Evolutionary conservation across 2,888 invertebrate species (phyloP).

Genomic region (Stenotaenia linearis): DNA sequence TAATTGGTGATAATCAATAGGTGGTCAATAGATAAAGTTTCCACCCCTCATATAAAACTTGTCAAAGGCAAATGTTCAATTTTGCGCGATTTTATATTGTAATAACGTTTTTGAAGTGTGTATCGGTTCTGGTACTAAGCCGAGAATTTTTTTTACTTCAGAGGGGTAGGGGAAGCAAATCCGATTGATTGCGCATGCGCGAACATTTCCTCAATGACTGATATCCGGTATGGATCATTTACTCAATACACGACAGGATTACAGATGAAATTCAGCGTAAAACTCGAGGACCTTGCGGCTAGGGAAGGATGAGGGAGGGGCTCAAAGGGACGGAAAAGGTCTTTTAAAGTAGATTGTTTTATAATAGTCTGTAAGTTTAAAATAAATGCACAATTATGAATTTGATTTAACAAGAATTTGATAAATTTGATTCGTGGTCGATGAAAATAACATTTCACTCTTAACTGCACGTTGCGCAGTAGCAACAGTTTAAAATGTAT

Average conservation of each 20-base stretch:
- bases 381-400: too few relatives aligned
- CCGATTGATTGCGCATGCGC: constrained; percentile 24
- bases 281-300: constrained; percentile 24
- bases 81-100: not conserved
- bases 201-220: constrained; percentile 21
- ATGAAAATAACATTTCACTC: too few relatives aligned
- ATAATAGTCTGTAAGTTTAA: too few relatives aligned
- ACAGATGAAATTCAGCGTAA: constrained; percentile 26
- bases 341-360: not conserved
- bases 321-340: not conserved
- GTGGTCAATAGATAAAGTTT: not conserved
- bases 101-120: not conserved
- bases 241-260: constrained; percentile 24
- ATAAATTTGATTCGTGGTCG: too few relatives aligned
- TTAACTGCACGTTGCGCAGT: too few relatives aligned
- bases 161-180: not conserved
- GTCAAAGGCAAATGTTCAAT: not conserved
- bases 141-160: not conserved
- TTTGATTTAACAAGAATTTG: too few relatives aligned
- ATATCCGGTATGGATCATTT: constrained; percentile 26
- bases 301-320: not conserved
- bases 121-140: not conserved
- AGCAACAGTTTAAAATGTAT: too few relatives aligned
- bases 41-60: not conserved
- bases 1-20: constrained; percentile 22